Base-by-base conservation (phyloP, 2,797 vertebrate genomes). In the Salmo trutta region DNA sequence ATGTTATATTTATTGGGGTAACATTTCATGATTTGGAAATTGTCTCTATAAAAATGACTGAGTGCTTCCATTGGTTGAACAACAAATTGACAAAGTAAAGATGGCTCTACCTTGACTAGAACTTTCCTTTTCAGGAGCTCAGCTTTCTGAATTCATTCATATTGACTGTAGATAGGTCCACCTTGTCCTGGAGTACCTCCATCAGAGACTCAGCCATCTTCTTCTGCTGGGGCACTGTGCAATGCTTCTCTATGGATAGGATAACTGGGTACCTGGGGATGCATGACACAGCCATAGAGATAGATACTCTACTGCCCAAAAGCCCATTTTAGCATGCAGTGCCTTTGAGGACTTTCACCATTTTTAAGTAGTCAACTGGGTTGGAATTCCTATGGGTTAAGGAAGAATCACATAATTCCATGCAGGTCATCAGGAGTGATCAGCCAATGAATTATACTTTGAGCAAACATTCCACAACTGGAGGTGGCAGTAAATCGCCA, bases 241-340 rank as follows among this genome's bases (percentile, higher is more conserved):
- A 98, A 88, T 97, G 97, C 88, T 98, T 97, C 88, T 98, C 96
- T 4, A 98, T 97, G 84, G 96, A 97, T 77, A 97, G 91, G 87
- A 98, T 96, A 83, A 97, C 92, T 15, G 97, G 97, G 75, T 95
- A 98, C 92, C 96, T 98, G 87, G 66, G 24, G 77, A 36, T 70
- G 62, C 67, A 29, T n/a, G 27, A 47, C 41, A 10, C 41, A 41
- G 2, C 41, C 41, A 41, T 41, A 41, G 41, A 41, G 41, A 47
- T 47, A 47, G 8, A 47, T 47, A 47, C 41, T 47, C 41, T 47
- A 47, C 8, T 10, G 8, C 31, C 31, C 31, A 33, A 33, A 33
- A 33, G 31, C 4, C 4, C 0, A 4, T 47, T 47, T 47, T 47
- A 47, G 41, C 41, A 47, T 10, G 41, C 41, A 41, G 41, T 7